A percentile compares a stretch with the other conserved stretches of the same genome.
Evolutionary conservation across 2,888 invertebrate species (phyloP).

Genomic region (Macrosiphum euphorbiae): DNA sequence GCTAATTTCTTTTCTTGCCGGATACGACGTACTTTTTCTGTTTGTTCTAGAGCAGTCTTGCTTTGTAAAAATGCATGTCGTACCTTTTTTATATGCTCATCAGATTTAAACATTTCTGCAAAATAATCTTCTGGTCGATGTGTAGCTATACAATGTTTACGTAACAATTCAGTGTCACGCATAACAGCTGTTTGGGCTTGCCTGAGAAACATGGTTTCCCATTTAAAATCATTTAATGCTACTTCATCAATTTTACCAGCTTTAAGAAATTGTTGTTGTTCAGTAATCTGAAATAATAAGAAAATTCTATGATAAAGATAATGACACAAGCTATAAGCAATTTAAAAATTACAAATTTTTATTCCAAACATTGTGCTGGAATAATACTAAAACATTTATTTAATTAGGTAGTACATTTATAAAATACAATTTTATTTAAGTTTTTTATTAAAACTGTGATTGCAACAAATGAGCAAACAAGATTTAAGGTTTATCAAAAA

Average conservation of each 20-base stretch:
- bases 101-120: conserved; percentile 98
- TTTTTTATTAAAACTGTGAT: background rate
- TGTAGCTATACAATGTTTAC: conserved; percentile 82
- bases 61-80: conserved; percentile 86
- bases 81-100: conserved; percentile 97
- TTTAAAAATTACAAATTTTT: background rate
- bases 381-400: background rate
- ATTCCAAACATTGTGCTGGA: background rate
- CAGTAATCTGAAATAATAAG: conserved; percentile 68
- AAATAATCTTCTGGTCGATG: conserved; percentile 96
- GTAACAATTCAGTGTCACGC: conserved; percentile 83
- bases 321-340: background rate
- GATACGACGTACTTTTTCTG: conserved; percentile 90
- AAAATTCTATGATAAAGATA: background rate
- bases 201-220: conserved; percentile 89
- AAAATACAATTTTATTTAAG: background rate
- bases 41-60: conserved; percentile 86
- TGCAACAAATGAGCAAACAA: background rate
- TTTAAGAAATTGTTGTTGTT: conserved; percentile 69
- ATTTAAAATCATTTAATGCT: conserved; percentile 87
- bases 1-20: conserved; percentile 93
- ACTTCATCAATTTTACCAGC: conserved; percentile 68
- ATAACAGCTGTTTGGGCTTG: conserved; percentile 90
- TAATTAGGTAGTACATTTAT: background rate
- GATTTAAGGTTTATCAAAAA: background rate